Evolutionary conservation across 37 sponge, comb jelly and placozoan species (phyloP), one percentile per base, ranked within the genome.

Genomic region (Amphimedon queenslandica): DNA sequence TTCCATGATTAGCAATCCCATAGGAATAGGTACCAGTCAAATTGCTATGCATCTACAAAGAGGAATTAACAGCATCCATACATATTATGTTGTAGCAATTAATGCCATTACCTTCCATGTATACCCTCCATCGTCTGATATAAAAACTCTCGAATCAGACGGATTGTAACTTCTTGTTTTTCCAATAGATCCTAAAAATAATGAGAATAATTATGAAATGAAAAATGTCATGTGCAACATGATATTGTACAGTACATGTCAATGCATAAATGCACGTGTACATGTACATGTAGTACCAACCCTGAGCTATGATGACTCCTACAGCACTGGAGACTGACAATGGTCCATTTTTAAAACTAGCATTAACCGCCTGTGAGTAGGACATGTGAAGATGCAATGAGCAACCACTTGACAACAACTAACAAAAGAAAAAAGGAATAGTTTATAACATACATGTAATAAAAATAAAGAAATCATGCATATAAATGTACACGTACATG

Each of bases 1-100:
- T 88, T 23, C 89, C 89, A 74, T 88, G 82, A 58, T 88, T 84
- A 74, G 74, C 73, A 2, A 88, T 83, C 5, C 75, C 83, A 78
- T 78, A 88, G 0, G 57, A 38, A 69, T 78, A 88, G 23, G 41
- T 53, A 0, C 89, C 89, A 8, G 40, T 51, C 6, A 74, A 67
- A 11, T 72, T n/a, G 0, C 61, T 71, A 0, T 61, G 60, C 42
- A 64, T 72, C 73, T 75, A 24, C 40, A 74, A 16, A 56, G n/a
- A 31, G 13, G 13, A 47, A 18, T 13, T 13, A 47, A 18, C 53
- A 47, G 13, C 53, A n/a, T n/a, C n/a, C n/a, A n/a, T 47, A 47
- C 13, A 18, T 18, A 47, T 47, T 18, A 47, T 47, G 8, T 47
- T n/a, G 23, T 60, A 25, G 28, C 5, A n/a, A n/a, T 60, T 60